Conservation (phyloP, 2,797 vertebrate genomes). For the Lacerta agilis region DNA sequence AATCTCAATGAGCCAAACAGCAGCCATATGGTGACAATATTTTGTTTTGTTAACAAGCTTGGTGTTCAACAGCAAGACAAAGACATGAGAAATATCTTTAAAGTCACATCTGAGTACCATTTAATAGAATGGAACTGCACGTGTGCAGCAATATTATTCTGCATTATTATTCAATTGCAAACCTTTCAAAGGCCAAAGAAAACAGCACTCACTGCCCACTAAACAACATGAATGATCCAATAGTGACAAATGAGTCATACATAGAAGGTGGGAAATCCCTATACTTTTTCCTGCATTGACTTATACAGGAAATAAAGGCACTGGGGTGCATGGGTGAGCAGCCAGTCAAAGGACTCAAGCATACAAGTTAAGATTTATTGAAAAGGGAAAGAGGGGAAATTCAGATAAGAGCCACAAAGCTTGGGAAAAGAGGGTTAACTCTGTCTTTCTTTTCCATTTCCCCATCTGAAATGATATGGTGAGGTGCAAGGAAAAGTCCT, state of each 20-base stretch:
- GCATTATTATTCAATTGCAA: background rate
- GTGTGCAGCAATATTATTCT: background rate
- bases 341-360: background rate
- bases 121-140: conserved; percentile 27
- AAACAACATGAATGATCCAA: background rate
- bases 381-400: background rate
- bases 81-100: conserved; percentile 19
- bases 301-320: background rate
- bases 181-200: background rate
- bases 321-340: background rate
- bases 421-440: background rate
- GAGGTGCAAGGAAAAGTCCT: background rate
- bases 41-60: conserved; percentile 13
- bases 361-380: background rate
- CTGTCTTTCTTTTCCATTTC: background rate
- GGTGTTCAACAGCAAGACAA: background rate
- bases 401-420: background rate
- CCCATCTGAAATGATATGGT: background rate
- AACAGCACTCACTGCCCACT: background rate
- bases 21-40: background rate
- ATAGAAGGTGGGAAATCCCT: background rate
- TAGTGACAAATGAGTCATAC: background rate
- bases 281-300: background rate
- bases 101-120: conserved; percentile 59
- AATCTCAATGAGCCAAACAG: background rate